These are phyloP conservation scores for Coregonus suidteri DNA, from an alignment of 2,797 vertebrate genomes.

Conservation along the genomic window DNA sequence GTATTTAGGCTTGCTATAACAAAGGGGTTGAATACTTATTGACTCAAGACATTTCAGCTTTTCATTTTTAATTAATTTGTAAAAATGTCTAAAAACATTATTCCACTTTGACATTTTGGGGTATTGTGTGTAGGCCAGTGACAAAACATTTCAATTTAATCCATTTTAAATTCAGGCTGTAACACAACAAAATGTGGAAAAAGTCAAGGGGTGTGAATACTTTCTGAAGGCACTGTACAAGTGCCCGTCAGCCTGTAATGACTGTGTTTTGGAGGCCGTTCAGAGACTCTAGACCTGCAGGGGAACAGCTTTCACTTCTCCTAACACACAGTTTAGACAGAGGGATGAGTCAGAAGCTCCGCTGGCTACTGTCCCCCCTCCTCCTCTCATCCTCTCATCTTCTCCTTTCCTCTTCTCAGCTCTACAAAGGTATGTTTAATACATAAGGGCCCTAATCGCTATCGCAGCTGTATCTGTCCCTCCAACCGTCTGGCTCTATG, in stretches of 20 bases:
- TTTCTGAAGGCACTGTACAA: not conserved
- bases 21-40: too few relatives aligned
- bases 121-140: too few relatives aligned
- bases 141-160: too few relatives aligned
- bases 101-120: too few relatives aligned
- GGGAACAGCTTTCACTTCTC: not conserved
- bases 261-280: not conserved
- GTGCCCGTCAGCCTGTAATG: not conserved
- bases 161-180: too few relatives aligned
- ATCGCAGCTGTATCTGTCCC: constrained; percentile 57
- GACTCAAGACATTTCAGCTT: too few relatives aligned
- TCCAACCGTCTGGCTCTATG: not conserved
- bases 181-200: too few relatives aligned
- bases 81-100: too few relatives aligned
- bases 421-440: constrained; percentile 66
- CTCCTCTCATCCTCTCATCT: not conserved
- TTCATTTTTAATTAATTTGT: too few relatives aligned
- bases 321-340: not conserved
- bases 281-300: not conserved
- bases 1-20: too few relatives aligned
- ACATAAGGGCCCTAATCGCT: constrained; percentile 70
- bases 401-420: constrained; percentile 4
- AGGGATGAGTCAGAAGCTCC: constrained; percentile 62
- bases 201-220: too few relatives aligned
- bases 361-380: constrained; percentile 45